Evolutionary conservation across 2,888 invertebrate genomes (phyloP).

Genomic region (Hypolimnas misippus): DNA sequence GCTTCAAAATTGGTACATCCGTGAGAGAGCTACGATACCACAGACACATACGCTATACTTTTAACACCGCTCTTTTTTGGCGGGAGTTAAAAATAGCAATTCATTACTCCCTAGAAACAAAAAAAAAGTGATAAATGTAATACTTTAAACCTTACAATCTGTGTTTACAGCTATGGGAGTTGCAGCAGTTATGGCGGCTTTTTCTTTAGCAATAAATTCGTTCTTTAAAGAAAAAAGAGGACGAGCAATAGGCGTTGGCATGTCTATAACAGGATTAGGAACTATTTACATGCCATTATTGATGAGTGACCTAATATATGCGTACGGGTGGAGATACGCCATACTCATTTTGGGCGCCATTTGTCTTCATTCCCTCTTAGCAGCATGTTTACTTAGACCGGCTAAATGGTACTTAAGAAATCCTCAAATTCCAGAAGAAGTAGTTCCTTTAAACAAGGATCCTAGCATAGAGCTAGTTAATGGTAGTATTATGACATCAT

Average conservation of each 20-base stretch:
- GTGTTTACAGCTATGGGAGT: slow-evolving; percentile 86
- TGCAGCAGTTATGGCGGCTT: slow-evolving; percentile 84
- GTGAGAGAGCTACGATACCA: too few species aligned
- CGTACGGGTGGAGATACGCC: slow-evolving; percentile 85
- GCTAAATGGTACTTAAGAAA: slow-evolving; percentile 86
- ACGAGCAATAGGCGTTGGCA: slow-evolving; percentile 85
- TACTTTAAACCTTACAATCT: too few species aligned
- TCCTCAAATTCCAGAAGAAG: slow-evolving; percentile 61
- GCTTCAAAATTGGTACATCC: too few species aligned
- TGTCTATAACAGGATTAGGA: slow-evolving; percentile 87
- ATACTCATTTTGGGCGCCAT: slow-evolving; percentile 85
- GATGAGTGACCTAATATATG: slow-evolving; percentile 81
- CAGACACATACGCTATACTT: too few species aligned
- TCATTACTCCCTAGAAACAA: too few species aligned
- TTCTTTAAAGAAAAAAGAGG: slow-evolving; percentile 86
- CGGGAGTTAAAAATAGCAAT: not conserved
- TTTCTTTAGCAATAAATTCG: slow-evolving; percentile 86
- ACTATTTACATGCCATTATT: slow-evolving; percentile 87
- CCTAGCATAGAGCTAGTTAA: slow-evolving; percentile 59
- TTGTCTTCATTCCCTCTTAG: slow-evolving; percentile 85
- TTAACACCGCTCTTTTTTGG: too few species aligned
- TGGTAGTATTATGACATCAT: slow-evolving; percentile 58
- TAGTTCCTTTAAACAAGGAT: slow-evolving; percentile 64
- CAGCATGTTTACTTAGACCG: slow-evolving; percentile 86
- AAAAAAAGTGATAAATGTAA: too few species aligned